These are phyloP conservation scores for Todiramphus saurophagus DNA, from an alignment of 2,113 vertebrate species.

Conservation along the genomic window DNA sequence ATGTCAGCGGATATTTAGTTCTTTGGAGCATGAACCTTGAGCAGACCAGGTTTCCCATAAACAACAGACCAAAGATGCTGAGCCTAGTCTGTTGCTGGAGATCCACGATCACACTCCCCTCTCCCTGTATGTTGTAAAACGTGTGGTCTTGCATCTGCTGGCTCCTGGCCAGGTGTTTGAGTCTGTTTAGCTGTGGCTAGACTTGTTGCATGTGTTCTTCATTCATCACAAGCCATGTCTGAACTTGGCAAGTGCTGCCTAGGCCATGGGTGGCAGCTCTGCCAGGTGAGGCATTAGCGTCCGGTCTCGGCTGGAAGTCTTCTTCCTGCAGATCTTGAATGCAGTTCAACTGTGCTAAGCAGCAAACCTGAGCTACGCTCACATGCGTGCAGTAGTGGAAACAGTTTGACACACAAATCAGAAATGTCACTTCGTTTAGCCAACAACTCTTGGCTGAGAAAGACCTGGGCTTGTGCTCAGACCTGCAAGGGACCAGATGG, in stretches of 20 bases:
- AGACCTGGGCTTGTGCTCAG: conserved; percentile 12
- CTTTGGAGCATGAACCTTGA: not conserved
- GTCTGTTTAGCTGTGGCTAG: not conserved
- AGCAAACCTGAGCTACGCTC: not conserved
- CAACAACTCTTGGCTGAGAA: conserved; percentile 28
- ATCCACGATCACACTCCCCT: fast-evolving
- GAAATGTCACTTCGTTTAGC: not conserved
- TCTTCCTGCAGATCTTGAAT: not conserved
- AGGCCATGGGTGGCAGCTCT: not conserved
- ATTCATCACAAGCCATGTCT: not conserved
- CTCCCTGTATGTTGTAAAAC: not conserved
- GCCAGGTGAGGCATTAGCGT: not conserved
- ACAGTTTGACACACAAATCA: not conserved
- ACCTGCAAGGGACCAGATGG: conserved; percentile 57
- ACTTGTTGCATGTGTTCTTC: conserved; percentile 38
- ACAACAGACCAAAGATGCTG: not conserved
- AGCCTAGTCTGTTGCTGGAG: not conserved
- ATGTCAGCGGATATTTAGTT: not conserved
- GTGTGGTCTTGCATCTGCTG: not conserved
- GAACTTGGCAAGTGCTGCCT: not conserved
- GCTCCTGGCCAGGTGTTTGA: not conserved
- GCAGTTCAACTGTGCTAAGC: not conserved
- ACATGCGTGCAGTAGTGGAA: not conserved
- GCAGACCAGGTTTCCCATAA: not conserved
- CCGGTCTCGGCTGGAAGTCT: not conserved